Evolutionary conservation across 2,888 invertebrate species (phyloP).

Genomic region (Chromoteleia sp.): DNA sequence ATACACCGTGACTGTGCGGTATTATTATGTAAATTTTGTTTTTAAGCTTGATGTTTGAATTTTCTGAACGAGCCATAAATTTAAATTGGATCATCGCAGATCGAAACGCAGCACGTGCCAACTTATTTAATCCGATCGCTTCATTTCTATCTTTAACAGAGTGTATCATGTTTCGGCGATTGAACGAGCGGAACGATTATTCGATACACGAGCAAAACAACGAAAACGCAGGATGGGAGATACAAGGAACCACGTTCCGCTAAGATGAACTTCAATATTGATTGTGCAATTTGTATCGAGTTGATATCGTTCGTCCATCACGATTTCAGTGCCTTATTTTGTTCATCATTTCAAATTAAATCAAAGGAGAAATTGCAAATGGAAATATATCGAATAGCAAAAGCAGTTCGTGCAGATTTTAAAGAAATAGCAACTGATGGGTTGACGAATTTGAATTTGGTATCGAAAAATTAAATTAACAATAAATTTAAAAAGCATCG

Average conservation of each 20-base stretch:
- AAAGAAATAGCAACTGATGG: no score
- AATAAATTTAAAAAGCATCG: no score
- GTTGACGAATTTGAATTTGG: no score
- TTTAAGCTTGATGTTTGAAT: neutral
- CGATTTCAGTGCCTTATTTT: conserved; percentile 21
- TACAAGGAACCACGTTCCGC: conserved; percentile 34
- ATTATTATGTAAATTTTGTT: neutral
- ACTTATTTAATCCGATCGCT: conserved; percentile 38
- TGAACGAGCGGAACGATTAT: conserved; percentile 54
- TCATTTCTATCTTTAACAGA: conserved; percentile 20
- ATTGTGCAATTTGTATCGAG: conserved; percentile 58
- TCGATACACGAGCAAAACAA: conserved; percentile 33
- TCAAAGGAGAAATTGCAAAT: conserved; percentile 12
- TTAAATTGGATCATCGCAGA: conserved; percentile 31
- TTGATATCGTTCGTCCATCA: conserved; percentile 49
- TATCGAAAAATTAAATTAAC: no score
- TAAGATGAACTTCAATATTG: conserved; percentile 50
- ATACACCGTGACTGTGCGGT: no score
- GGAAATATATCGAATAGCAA: conserved; percentile 5
- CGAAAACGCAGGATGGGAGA: conserved; percentile 28
- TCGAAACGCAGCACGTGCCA: conserved; percentile 38
- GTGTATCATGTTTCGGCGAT: conserved; percentile 56
- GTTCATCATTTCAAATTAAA: conserved; percentile 32
- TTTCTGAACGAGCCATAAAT: conserved; percentile 13
- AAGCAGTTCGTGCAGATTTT: no score